Evolutionary conservation across 2,888 invertebrate species (phyloP), one percentile per base, ranked within the genome.

Genomic region (Sceliomorpha sp.): DNA sequence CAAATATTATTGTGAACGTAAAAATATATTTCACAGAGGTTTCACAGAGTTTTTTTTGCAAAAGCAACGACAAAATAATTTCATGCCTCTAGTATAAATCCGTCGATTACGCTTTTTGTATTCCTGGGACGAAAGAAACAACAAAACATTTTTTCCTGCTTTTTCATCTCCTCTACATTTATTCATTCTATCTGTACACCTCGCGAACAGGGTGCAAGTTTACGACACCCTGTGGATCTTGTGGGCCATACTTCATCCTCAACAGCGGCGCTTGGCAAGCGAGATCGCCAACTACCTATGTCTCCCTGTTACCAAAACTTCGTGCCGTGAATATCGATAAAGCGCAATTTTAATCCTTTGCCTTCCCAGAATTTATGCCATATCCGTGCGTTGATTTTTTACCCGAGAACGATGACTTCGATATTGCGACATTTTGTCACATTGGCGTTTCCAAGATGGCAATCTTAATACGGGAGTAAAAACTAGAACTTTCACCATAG

Each of bases 241-340:
- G 40, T 20, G 40, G 47, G 26, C 60, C 70, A 29, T 70, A 53
- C 62, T 62, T 66, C 66, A 70, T 70, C 56, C 53, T 66, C 50
- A 10, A 14, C 62, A 24, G 32, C 58, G 58, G 27, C 42, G 50
- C 20, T 53, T 70, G 64, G 70, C 59, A 45, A 63, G 24, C 53
- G 56, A 32, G 50, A 26, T 56, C 50, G 47, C 66, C 66, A 24
- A 20, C 58, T 47, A 58, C 67, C 62, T 62, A 68, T 68, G 62
- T 60, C 60, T 59, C 53, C 66, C 42, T 58, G 64, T 70, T 66
- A 70, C 70, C 53, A 45, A 70, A 70, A 71, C 63, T 71, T 48
- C 70, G 70, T 71, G 70, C 50, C 29, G 50, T 39, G 70, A 67
- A 71, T 71, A 71, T 63, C 66, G 66, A 67, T 47, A 51, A 51